Conservation (phyloP, 2,888 invertebrate genomes). For the Nesidiocoris tenuis region DNA sequence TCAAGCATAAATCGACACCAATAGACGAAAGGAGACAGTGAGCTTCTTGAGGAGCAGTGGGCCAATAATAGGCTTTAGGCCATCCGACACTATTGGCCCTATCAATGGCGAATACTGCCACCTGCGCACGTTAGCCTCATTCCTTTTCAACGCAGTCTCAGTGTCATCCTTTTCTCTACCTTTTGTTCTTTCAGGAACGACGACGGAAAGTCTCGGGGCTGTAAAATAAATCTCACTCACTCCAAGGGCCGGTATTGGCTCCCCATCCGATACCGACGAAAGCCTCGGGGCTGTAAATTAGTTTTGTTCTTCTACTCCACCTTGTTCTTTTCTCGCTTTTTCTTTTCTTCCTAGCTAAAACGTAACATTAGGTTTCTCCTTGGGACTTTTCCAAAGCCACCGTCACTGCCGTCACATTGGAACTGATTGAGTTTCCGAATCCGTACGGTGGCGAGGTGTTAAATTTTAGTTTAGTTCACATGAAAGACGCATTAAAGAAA, state of each 20-base stretch:
- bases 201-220: neutral
- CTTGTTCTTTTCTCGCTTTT: neutral
- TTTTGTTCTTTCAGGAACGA: neutral
- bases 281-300: conserved; percentile 34
- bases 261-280: conserved; percentile 37
- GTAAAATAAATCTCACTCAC: conserved; percentile 38
- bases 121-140: neutral
- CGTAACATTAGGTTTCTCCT: conserved; percentile 22
- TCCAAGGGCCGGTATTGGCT: conserved; percentile 32
- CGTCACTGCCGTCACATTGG: neutral
- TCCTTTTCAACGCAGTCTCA: neutral
- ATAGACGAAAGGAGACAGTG: neutral
- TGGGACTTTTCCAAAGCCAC: neutral
- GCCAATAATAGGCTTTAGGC: no score
- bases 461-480: no score
- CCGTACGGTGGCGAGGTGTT: no score
- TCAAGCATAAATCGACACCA: neutral
- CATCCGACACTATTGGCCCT: neutral
- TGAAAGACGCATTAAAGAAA: no score
- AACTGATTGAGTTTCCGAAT: neutral
- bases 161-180: neutral
- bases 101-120: neutral
- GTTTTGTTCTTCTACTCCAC: conserved; percentile 29
- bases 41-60: neutral
- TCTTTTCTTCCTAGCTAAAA: conserved; percentile 15